Evolutionary conservation across 2,113 vertebrate species (phyloP).

Genomic region (Seriola aureovittata): DNA sequence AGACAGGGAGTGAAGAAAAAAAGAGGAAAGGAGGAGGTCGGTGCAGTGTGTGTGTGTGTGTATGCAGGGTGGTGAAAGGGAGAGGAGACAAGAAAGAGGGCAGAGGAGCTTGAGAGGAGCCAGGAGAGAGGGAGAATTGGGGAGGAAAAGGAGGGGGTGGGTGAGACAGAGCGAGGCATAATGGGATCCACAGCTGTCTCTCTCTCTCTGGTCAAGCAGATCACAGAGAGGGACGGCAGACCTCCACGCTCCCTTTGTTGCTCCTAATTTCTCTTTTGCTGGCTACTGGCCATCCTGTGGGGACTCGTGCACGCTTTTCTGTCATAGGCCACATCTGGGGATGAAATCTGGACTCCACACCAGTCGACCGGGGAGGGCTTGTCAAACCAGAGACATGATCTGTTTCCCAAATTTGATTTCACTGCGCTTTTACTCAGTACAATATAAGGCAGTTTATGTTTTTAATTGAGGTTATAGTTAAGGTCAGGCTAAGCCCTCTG

Average conservation of each 20-base stretch:
- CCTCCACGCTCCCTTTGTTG: conserved; percentile 15
- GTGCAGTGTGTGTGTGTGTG: conserved; percentile 24
- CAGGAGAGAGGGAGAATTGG: neutral
- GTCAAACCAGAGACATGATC: conserved; percentile 31
- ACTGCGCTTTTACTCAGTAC: conserved; percentile 17
- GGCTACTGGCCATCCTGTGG: conserved; percentile 14
- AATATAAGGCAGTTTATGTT: conserved; percentile 6
- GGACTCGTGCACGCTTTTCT: conserved; percentile 22
- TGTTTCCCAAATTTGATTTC: conserved; percentile 48
- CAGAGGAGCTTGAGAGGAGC: neutral
- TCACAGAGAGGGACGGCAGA: conserved; percentile 41
- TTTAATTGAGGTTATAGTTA: conserved; percentile 57
- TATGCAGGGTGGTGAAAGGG: neutral
- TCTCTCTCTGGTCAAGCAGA: conserved; percentile 37
- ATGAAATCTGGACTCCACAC: conserved; percentile 32
- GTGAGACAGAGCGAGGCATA: conserved; percentile 3
- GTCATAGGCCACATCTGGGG: conserved; percentile 41
- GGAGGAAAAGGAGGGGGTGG: neutral
- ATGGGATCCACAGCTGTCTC: conserved; percentile 18
- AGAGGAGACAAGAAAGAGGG: neutral
- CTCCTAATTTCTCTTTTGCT: conserved; percentile 34
- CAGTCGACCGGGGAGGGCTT: conserved; percentile 14
- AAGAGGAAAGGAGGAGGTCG: conserved; percentile 45
- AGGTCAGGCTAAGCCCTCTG: conserved; percentile 45
- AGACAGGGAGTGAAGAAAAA: conserved; percentile 55